phyloP scores from a whole-genome alignment of 35 echinoderm and acorn worm species.

The Nesometra sesokonis region DNA sequence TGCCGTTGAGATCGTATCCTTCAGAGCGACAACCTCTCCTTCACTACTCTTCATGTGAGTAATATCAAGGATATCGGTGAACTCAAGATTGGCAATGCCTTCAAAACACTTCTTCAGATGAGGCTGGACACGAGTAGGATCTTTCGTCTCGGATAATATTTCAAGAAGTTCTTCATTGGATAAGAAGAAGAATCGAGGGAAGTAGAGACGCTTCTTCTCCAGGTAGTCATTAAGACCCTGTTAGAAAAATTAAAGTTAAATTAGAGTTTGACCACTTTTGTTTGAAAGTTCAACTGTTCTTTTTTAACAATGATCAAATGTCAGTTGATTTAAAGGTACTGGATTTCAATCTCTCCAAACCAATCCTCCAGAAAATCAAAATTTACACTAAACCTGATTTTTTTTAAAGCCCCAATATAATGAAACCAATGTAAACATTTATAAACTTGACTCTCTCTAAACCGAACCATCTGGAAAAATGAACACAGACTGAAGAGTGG shows the following conservation, averaged over 20 bases:
- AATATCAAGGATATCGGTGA: conserved; percentile 93
- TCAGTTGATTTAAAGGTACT: too few relatives aligned
- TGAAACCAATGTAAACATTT: too few relatives aligned
- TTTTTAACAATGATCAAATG: too few relatives aligned
- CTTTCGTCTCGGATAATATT: conserved; percentile 98
- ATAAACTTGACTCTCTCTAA: too few relatives aligned
- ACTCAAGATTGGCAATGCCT: conserved; percentile 87
- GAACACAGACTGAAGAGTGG: too few relatives aligned
- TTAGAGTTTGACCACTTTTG: too few relatives aligned
- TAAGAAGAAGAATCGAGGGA: conserved; percentile 97
- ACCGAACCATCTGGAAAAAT: too few relatives aligned
- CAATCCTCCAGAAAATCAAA: too few relatives aligned
- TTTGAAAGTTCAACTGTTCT: too few relatives aligned
- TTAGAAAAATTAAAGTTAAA: neutral
- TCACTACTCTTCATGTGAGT: conserved; percentile 99
- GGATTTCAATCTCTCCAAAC: too few relatives aligned
- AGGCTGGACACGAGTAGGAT: conserved; percentile 94
- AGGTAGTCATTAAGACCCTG: conserved; percentile 98
- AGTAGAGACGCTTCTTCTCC: conserved; percentile 99
- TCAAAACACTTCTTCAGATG: conserved; percentile 99
- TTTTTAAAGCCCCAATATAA: too few relatives aligned
- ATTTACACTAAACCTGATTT: too few relatives aligned
- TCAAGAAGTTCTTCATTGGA: conserved; percentile 97
- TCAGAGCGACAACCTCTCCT: conserved; percentile 85
- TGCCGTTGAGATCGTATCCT: conserved; percentile 81